Conservation (phyloP, 1,140 invertebrate genomes). For the Rhizoglyphus robini region DNA sequence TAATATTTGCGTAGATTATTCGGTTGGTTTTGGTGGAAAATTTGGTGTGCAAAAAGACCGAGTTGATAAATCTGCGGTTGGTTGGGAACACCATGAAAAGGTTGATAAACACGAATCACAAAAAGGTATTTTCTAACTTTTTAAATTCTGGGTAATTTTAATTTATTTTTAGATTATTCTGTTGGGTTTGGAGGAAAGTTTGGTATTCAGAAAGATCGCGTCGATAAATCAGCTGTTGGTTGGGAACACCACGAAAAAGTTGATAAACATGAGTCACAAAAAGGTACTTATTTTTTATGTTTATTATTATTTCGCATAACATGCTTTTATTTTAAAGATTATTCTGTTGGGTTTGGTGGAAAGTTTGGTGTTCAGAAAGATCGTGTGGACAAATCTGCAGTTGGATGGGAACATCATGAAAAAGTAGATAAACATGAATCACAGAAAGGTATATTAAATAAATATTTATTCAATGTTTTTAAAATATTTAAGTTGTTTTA, state of each 20-base stretch:
- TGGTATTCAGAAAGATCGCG: constrained; percentile 67
- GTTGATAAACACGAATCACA: too few species aligned
- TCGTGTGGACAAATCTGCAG: constrained; percentile 53
- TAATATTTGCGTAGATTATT: constrained; percentile 37
- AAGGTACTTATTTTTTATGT: too few species aligned
- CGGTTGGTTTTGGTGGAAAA: constrained; percentile 75
- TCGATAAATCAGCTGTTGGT: constrained; percentile 50
- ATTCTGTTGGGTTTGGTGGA: constrained; percentile 78
- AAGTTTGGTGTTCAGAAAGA: constrained; percentile 80
- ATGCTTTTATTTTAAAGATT: not conserved
- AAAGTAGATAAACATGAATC: constrained; percentile 39
- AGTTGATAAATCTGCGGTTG: constrained; percentile 51
- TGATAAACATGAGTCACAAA: too few species aligned
- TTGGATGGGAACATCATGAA: constrained; percentile 40
- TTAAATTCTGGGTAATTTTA: not conserved
- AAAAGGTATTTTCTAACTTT: constrained; percentile 39
- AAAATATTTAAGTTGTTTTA: constrained; percentile 34
- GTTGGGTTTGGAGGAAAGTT: constrained; percentile 78
- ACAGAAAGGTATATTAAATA: constrained; percentile 34
- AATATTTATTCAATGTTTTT: constrained; percentile 8
- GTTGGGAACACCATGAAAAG: constrained; percentile 40
- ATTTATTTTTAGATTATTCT: not conserved
- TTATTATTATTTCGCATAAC: not conserved
- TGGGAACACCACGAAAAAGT: constrained; percentile 40
- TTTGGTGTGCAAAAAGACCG: constrained; percentile 73